A percentile compares a stretch with the other conserved stretches of the same genome.
Conservation (phyloP, 2,888 invertebrate species). For the Linyphia triangularis region DNA sequence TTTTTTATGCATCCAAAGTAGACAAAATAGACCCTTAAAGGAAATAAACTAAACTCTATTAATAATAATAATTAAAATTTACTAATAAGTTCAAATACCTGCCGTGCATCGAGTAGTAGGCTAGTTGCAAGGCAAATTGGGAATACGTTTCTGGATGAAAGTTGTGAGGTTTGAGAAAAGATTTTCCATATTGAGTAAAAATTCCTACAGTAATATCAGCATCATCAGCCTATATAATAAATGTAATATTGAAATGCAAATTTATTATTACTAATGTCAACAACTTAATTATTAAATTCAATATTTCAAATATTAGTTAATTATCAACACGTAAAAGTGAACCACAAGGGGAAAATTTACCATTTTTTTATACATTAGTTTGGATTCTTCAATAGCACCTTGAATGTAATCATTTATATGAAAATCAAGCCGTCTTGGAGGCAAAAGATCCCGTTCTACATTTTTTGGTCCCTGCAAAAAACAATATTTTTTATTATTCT, state of each 20-base stretch:
- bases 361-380: conserved; percentile 52
- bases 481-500: no score
- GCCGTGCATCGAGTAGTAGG: conserved; percentile 82
- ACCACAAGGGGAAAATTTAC: conserved; percentile 16
- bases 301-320: not conserved
- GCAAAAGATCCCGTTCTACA: conserved; percentile 57
- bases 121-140: conserved; percentile 83
- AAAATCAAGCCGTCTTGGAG: conserved; percentile 74
- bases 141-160: conserved; percentile 84
- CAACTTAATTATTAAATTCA: not conserved
- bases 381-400: conserved; percentile 61
- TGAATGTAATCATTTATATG: conserved; percentile 70
- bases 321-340: no score
- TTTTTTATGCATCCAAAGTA: no score
- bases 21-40: not conserved
- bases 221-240: conserved; percentile 78
- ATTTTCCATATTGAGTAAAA: conserved; percentile 82
- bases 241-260: no score
- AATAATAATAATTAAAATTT: not conserved
- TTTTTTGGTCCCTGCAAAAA: conserved; percentile 34
- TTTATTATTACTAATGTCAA: not conserved
- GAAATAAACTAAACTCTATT: not conserved
- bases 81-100: conserved; percentile 45
- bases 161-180: conserved; percentile 81
- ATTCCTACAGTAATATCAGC: conserved; percentile 80